Evolutionary conservation across 2,888 invertebrate species (phyloP).

Genomic region (Melanostoma scalare): DNA sequence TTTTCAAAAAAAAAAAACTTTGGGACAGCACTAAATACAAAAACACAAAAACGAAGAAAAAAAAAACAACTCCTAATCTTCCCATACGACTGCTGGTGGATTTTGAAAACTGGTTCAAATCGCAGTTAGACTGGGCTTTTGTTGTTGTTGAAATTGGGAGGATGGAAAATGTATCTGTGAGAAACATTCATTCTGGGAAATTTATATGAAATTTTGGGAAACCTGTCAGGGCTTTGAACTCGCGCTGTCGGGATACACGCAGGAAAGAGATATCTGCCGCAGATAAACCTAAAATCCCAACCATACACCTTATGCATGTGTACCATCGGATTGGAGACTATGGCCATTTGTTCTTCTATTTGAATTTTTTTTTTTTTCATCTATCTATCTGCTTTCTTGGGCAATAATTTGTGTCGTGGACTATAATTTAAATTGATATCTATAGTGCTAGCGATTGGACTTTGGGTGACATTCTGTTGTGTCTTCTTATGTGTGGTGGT

Average conservation of each 20-base stretch:
- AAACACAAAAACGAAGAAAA: not conserved
- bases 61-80: conserved; percentile 61
- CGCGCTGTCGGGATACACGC: conserved; percentile 54
- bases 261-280: conserved; percentile 64
- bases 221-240: conserved; percentile 73
- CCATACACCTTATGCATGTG: conserved; percentile 23
- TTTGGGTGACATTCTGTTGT: conserved; percentile 65
- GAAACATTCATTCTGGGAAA: conserved; percentile 73
- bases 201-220: conserved; percentile 73
- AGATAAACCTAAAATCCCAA: conserved; percentile 57
- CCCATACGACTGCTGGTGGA: conserved; percentile 47
- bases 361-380: conserved; percentile 20
- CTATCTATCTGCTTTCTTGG: conserved; percentile 6
- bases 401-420: conserved; percentile 56
- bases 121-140: conserved; percentile 52
- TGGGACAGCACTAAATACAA: conserved; percentile 39
- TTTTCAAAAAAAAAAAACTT: conserved; percentile 54
- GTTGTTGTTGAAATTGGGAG: conserved; percentile 24
- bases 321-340: conserved; percentile 39
- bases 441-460: conserved; percentile 51
- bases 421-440: conserved; percentile 72
- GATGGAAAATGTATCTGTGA: conserved; percentile 55
- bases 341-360: conserved; percentile 46
- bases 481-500: conserved; percentile 41
- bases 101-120: conserved; percentile 69